Base-by-base conservation (phyloP, 2,888 invertebrate genomes). In the Myopa tessellatipennis region DNA sequence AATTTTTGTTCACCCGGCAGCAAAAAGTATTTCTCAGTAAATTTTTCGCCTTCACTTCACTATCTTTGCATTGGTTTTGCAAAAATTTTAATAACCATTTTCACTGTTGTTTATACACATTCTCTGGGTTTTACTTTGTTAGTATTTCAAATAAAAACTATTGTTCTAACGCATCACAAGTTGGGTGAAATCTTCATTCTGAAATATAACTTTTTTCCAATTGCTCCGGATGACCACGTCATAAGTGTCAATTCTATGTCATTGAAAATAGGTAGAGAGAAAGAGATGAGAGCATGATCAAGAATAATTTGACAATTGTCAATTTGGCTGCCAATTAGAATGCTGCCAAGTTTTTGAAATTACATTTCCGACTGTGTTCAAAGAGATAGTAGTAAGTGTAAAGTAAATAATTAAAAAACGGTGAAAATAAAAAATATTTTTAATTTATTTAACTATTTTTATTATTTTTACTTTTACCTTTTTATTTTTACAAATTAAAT, bases 221-320 rank as follows among this genome's bases (percentile, higher is more conserved):
- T 60, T 12, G 36, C 67, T 36, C 38, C 63, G 34, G 58, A 36
- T 18, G 50, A 72, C 77, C 77, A 77, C 77, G 77, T 77, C 77
- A 77, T 67, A 74, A 69, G 16, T 74, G 77, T 77, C 77, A 77
- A 67, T 16, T 72, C 16, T 26, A 1, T n/a, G 4, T 5, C 2
- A 55, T 45, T 26, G 36, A 5, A 52, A 10, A 71, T 12, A 34
- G 8, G 16, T 5, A 36, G 38, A 34, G 36, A 55, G 16, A 34
- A 38, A 6, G 40, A 75, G 68, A 75, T 40, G 40, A 12, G 14
- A 38, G 34, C 36, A 7, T 34, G 14, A 1, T 50, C 50, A 26
- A 18, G 34, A 16, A 36, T 34, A 26, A n/a, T 14, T 26, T 34
- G 36, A 34, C 14, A 72, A 26, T n/a, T 45, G 60, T 61, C 72